A percentile compares a stretch with the other conserved stretches of the same genome.
Evolutionary conservation across 2,797 vertebrate species (phyloP).

Genomic region (Cetoscarus ocellatus): DNA sequence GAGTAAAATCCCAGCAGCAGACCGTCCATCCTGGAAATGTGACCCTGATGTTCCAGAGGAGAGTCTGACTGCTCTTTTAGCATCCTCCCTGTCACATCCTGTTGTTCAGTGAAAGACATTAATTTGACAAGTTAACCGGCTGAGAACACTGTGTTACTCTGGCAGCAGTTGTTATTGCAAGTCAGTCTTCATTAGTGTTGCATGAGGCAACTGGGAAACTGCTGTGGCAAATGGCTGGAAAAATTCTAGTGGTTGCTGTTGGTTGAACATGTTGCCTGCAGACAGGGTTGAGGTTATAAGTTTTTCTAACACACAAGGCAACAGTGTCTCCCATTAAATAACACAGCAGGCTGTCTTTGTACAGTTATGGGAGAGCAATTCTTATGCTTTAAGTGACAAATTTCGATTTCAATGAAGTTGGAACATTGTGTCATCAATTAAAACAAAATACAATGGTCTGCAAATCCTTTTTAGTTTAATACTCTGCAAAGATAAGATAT

Average conservation of each 20-base stretch:
- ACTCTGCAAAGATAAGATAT: no score
- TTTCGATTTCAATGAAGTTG: no score
- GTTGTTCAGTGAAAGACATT: conserved; percentile 8
- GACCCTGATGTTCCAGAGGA: conserved; percentile 31
- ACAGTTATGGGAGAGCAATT: no score
- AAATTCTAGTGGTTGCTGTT: background rate
- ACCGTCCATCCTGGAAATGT: conserved; percentile 54
- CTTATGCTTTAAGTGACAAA: no score
- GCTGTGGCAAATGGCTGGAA: background rate
- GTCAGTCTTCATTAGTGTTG: background rate
- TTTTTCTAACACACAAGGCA: no score
- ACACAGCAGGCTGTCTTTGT: no score
- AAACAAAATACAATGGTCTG: no score
- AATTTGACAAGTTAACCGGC: conserved; percentile 4
- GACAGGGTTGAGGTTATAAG: background rate
- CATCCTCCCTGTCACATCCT: conserved; percentile 35
- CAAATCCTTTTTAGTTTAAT: no score
- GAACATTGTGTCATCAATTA: no score
- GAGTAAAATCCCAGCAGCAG: conserved; percentile 10
- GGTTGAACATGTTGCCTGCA: background rate
- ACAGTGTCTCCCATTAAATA: no score
- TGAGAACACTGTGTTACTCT: conserved; percentile 3
- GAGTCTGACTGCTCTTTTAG: conserved; percentile 6
- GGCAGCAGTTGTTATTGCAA: background rate
- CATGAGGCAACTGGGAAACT: background rate